These are phyloP conservation scores for Megaustenia siamemsis DNA, from an alignment of 2,888 invertebrate species.

Conservation along the genomic window DNA sequence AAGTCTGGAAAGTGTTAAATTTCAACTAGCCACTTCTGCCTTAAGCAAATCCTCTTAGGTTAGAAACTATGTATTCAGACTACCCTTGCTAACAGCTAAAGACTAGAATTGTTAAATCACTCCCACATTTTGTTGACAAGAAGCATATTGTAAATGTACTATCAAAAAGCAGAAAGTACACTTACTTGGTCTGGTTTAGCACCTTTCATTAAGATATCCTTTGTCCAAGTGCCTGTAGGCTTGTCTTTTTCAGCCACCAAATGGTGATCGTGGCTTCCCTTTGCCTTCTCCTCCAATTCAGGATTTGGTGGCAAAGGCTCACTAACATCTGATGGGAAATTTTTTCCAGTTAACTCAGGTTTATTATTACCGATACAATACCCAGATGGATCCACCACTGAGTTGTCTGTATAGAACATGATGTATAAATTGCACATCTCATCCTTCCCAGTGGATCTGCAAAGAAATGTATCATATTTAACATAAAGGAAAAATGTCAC, in stretches of 20 bases:
- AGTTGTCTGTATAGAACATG: slow-evolving; percentile 78
- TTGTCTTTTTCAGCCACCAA: not conserved
- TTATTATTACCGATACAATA: slow-evolving; percentile 68
- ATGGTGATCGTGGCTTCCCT: slow-evolving; percentile 64
- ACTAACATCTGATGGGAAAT: slow-evolving; percentile 80
- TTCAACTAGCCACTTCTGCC: too few relatives aligned
- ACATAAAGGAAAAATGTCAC: too few relatives aligned
- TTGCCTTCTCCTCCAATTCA: slow-evolving; percentile 71
- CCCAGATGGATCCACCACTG: slow-evolving; percentile 57
- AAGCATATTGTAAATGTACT: too few relatives aligned
- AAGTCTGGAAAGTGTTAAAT: too few relatives aligned
- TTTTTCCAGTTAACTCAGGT: slow-evolving; percentile 64
- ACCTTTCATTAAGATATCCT: slow-evolving; percentile 31
- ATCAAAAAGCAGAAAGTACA: too few relatives aligned
- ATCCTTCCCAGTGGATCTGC: slow-evolving; percentile 76
- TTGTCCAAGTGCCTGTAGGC: not conserved
- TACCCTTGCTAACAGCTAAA: too few relatives aligned
- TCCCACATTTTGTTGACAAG: too few relatives aligned
- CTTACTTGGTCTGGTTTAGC: slow-evolving; percentile 27
- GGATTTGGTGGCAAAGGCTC: slow-evolving; percentile 82
- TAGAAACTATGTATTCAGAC: too few relatives aligned
- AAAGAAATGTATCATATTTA: not conserved
- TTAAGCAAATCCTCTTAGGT: too few relatives aligned
- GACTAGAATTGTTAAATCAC: too few relatives aligned
- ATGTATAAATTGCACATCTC: slow-evolving; percentile 81